Percentiles rank a stretch among this genome's conserved stretches.
Evolutionary conservation across 2,888 invertebrate species (phyloP).

Genomic region (Tenthredo notha): DNA sequence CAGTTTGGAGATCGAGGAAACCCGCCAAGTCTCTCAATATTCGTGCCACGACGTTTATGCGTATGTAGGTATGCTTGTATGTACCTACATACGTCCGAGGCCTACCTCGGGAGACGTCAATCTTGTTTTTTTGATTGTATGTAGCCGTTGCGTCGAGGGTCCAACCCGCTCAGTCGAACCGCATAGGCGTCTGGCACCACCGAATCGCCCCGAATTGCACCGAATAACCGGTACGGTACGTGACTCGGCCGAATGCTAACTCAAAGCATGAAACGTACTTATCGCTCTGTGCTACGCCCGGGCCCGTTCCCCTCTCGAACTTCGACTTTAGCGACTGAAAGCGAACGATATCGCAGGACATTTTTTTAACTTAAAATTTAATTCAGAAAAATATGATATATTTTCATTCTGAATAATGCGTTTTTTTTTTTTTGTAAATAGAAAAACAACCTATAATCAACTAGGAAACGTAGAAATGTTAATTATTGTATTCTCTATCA

Average conservation of each 20-base stretch:
- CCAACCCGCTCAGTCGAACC: conserved; percentile 16
- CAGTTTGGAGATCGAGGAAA: conserved; percentile 8
- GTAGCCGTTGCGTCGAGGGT: conserved; percentile 1
- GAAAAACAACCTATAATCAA: neutral
- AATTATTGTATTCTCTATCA: neutral
- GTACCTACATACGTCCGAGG: neutral
- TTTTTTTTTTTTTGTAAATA: neutral
- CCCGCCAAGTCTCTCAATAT: conserved; percentile 24
- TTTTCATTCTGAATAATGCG: neutral
- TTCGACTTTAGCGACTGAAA: neutral
- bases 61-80: neutral
- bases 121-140: conserved; percentile 41
- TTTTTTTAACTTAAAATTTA: neutral
- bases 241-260: conserved; percentile 48
- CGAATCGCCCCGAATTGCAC: conserved; percentile 40
- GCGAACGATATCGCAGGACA: neutral
- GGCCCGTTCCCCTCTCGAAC: neutral
- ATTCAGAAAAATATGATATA: neutral
- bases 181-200: conserved; percentile 13
- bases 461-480: neutral
- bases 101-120: conserved; percentile 30
- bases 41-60: conserved; percentile 26
- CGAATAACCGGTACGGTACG: conserved; percentile 51
- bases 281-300: neutral
- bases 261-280: conserved; percentile 22